Base-by-base conservation (phyloP, 2,888 invertebrate genomes). In the Bellardia pandia region DNA sequence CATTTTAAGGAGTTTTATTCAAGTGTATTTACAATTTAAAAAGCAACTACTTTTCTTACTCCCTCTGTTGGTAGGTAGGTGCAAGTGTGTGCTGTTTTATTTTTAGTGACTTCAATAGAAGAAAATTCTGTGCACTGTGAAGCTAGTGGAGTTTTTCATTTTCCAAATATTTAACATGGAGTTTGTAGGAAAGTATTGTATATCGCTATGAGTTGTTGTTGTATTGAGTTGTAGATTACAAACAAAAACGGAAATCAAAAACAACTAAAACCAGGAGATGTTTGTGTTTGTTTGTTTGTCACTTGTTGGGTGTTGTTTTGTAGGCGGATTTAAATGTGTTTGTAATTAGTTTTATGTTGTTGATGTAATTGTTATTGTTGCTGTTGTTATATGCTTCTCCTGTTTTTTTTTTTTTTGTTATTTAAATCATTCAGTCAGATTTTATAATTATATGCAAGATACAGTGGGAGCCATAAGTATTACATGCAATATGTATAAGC, bases 281-380 rank as follows among this genome's bases (percentile, higher is more conserved):
- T 58, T 74, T 77, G 23, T 72, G 45, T 45, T 45, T 45, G 45
- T 13, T 45, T 45, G 60, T 74, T 53, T 85, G 66, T 62, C n/a
- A 33, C 11, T 45, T 56, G 42, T 75, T 69, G 79, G 79, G 33
- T 77, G 71, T 69, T 60, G 69, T 60, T 85, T 86, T 78, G 83
- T 83, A 86, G 88, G 86, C 86, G 85, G 86, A 75, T 76, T 85
- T 88, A 86, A 89, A 88, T 89, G 87, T 87, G 86, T 87, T 89
- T 89, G 88, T 89, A 90, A 90, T 90, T 90, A 90, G 90, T 89
- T 89, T 89, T 86, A 80, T 86, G 37, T 58, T 86, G 75, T 74
- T 81, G 76, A 66, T 84, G 48, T 51, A 56, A 72, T 66, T 62
- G 42, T 78, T 78, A 37, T 66, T 78, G 6, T 33, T 62, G 33